phyloP scores from a whole-genome alignment of 2,113 vertebrate genomes.

The Promerops cafer region DNA sequence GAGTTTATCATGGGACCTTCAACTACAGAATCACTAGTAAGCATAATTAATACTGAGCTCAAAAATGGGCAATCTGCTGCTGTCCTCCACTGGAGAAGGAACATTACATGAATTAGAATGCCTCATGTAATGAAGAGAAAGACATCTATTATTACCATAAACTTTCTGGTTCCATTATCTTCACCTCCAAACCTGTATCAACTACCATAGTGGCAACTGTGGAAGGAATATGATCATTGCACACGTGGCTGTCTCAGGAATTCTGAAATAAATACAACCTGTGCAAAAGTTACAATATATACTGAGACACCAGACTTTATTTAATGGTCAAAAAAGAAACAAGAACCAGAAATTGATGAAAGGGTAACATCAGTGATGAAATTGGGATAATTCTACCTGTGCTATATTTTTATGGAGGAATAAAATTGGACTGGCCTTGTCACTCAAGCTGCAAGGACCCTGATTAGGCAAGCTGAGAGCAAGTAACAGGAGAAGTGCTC shows the following conservation, averaged over 20 bases:
- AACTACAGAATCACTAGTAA: slow-evolving; percentile 12
- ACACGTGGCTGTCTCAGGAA: background rate
- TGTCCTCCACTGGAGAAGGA: background rate
- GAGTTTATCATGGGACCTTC: slow-evolving; percentile 43
- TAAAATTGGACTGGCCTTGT: slow-evolving; percentile 37
- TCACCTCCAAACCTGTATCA: background rate
- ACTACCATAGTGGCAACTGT: background rate
- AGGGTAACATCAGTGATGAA: background rate
- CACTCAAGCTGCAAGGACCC: background rate
- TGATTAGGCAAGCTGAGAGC: slow-evolving; percentile 7
- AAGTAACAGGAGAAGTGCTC: slow-evolving; percentile 3
- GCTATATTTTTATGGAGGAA: background rate
- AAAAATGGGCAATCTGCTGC: background rate
- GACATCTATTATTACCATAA: slow-evolving; percentile 1
- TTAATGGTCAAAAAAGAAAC: background rate
- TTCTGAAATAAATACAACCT: background rate
- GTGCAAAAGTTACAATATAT: background rate
- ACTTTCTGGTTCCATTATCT: background rate
- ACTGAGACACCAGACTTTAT: background rate
- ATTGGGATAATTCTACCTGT: background rate
- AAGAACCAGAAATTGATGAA: background rate
- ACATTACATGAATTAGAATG: background rate
- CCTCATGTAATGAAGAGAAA: background rate
- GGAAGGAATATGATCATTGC: background rate
- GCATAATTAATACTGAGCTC: slow-evolving; percentile 40